phyloP scores from a whole-genome alignment of 2,113 vertebrate species.

The Rhegmatorhina hoffmannsi region DNA sequence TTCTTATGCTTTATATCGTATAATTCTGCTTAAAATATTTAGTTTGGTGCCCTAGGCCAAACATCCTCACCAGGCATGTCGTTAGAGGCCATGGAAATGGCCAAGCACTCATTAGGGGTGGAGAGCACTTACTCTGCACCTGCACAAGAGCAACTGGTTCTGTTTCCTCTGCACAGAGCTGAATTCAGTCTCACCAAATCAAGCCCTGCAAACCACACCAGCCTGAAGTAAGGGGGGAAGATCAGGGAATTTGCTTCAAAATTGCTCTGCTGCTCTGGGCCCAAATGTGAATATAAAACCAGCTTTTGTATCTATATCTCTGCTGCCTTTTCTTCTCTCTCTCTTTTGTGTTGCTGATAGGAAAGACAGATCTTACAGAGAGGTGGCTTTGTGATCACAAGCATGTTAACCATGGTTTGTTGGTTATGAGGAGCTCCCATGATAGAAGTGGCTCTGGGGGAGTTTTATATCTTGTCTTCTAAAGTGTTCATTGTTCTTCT shows the following conservation, averaged over 20 bases:
- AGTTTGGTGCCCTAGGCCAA: conserved; percentile 1
- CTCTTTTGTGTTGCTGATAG: not conserved
- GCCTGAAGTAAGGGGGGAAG: not conserved
- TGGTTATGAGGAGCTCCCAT: not conserved
- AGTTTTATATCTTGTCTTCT: not conserved
- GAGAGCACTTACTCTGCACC: conserved; percentile 35
- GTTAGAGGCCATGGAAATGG: not conserved
- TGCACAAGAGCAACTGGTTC: conserved; percentile 9
- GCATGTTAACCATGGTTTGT: not conserved
- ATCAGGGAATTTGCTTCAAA: conserved; percentile 40
- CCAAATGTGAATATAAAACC: not conserved
- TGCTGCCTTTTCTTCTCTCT: not conserved
- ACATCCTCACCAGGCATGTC: not conserved
- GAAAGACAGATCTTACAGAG: not conserved
- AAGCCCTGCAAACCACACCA: not conserved
- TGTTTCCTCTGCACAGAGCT: not conserved
- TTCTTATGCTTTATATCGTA: not conserved
- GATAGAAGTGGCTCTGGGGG: not conserved
- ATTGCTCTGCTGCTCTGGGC: conserved; percentile 45
- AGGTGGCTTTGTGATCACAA: not conserved
- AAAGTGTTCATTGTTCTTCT: not conserved
- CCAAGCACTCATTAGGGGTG: not conserved
- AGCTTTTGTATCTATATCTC: not conserved
- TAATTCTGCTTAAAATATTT: not conserved
- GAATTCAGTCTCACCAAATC: not conserved